Evolutionary conservation across 2,113 vertebrate species (phyloP).

Genomic region (Forbesichthys papilliferus): DNA sequence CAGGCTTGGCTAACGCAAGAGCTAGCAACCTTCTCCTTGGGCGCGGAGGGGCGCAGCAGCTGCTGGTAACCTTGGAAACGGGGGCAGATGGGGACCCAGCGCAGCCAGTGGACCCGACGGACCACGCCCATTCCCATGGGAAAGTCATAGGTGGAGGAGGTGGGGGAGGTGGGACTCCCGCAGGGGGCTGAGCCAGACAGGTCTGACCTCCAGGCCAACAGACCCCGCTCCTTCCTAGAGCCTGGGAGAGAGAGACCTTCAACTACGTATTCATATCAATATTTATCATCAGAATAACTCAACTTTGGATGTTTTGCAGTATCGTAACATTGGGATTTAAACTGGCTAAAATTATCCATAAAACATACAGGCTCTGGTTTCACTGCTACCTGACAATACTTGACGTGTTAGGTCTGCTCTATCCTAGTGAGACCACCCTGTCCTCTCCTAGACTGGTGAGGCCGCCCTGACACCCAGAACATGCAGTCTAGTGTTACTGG

Average conservation of each 20-base stretch:
- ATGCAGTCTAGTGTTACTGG: too few relatives aligned
- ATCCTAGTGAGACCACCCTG: too few relatives aligned
- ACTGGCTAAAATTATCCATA: too few relatives aligned
- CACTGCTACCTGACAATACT: too few relatives aligned
- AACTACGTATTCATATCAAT: not conserved
- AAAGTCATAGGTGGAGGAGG: constrained; percentile 5
- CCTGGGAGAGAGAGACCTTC: not conserved
- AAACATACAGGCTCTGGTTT: too few relatives aligned
- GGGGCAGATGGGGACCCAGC: constrained; percentile 3
- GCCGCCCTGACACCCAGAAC: too few relatives aligned
- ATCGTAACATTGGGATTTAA: too few relatives aligned
- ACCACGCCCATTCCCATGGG: not conserved
- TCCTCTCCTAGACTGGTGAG: too few relatives aligned
- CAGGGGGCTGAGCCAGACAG: not conserved
- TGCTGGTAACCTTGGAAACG: not conserved
- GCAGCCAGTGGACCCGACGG: not conserved
- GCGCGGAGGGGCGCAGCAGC: not conserved
- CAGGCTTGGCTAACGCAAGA: not conserved
- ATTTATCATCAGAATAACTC: too few relatives aligned
- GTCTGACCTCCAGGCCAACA: not conserved
- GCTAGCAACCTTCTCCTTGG: not conserved
- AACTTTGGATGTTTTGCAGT: too few relatives aligned
- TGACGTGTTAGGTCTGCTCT: too few relatives aligned
- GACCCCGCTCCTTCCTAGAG: constrained; percentile 1
- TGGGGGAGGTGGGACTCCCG: not conserved